Evolutionary conservation across 2,888 invertebrate genomes (phyloP), one percentile per base, ranked within the genome.

Genomic region (Pelosia muscerda): DNA sequence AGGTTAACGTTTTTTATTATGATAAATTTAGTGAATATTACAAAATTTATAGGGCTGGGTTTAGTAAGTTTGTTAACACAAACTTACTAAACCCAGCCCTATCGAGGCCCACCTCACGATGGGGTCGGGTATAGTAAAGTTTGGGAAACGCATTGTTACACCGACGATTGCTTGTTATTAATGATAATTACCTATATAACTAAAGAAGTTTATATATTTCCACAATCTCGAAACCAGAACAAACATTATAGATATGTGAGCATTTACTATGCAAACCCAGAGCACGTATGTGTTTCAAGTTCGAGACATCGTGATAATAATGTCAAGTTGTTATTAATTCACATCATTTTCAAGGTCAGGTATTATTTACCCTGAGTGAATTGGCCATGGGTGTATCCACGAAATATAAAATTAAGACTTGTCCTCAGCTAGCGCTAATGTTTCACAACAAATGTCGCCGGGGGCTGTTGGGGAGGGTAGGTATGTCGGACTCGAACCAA

Each of bases 211-310:
- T 19, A n/a, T n/a, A 49, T 49, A n/a, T 49, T 42, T 49, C n/a
- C 49, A 49, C 49, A 49, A 49, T 49, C 49, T 49, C n/a, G n/a
- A 49, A n/a, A 49, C 49, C 19, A 62, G 28, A 38, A 38, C 26
- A 55, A 55, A 55, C 13, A 25, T 55, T 62, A n/a, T 49, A 49
- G 49, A 49, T 49, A 49, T 49, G 49, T n/a, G 49, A 6, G 49
- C 49, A 49, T 63, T 34, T 53, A 26, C 64, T 62, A 62, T 68
- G 26, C 55, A 25, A 55, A 49, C 49, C n/a, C n/a, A 9, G 49
- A 49, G 49, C n/a, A 49, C 49, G 49, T n/a, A 49, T 49, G n/a
- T 49, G n/a, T n/a, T 49, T 49, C 49, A 49, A 49, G 49, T n/a
- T 49, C 49, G 49, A 49, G n/a, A 49, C 49, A 49, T 49, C n/a